These are phyloP conservation scores for Saccostrea echinata DNA, from an alignment of 1,140 invertebrate species.

Conservation along the genomic window DNA sequence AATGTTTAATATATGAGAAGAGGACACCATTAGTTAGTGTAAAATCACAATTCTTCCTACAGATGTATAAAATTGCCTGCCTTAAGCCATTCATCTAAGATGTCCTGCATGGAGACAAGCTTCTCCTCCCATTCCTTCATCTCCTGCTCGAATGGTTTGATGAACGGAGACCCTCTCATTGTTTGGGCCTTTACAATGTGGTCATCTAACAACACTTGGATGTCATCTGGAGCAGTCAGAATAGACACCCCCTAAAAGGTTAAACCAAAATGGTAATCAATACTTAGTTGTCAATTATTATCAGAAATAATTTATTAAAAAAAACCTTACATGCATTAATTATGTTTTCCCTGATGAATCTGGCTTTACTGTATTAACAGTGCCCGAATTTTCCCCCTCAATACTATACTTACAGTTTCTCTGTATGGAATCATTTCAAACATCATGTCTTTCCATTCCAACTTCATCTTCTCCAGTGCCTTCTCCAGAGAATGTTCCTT, in stretches of 20 bases:
- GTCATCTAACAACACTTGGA: conserved; percentile 80
- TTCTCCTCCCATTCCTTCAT: conserved; percentile 81
- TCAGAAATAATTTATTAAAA: no score
- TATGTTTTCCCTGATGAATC: no score
- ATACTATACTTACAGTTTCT: conserved; percentile 79
- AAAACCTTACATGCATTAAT: no score
- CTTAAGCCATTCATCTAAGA: conserved; percentile 80
- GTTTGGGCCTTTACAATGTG: conserved; percentile 81
- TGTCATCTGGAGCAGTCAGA: conserved; percentile 79
- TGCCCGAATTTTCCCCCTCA: neutral
- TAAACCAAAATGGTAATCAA: neutral
- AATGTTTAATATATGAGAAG: no score
- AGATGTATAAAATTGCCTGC: conserved; percentile 58
- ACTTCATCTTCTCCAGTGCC: conserved; percentile 80
- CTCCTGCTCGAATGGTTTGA: conserved; percentile 83
- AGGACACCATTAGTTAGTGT: no score
- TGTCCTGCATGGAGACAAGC: conserved; percentile 81
- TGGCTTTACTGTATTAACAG: no score
- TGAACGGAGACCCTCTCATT: conserved; percentile 81
- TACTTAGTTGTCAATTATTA: no score
- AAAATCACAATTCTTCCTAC: no score
- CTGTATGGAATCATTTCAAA: conserved; percentile 83
- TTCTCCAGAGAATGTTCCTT: conserved; percentile 81
- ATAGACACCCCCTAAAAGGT: conserved; percentile 78
- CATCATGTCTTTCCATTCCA: conserved; percentile 79